Evolutionary conservation across 2,888 invertebrate genomes (phyloP).

Genomic region (Hedya salicella): DNA sequence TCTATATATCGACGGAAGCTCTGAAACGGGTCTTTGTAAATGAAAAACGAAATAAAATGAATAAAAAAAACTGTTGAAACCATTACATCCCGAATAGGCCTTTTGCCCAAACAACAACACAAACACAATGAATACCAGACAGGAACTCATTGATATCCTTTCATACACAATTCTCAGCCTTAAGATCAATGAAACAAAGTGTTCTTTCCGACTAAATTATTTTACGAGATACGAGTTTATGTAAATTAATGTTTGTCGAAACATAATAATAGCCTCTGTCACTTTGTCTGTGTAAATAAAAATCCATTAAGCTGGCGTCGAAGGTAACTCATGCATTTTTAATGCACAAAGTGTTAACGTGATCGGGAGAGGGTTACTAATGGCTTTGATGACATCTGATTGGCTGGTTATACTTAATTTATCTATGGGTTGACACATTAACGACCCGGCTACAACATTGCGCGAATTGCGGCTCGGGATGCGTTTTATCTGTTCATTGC

Average conservation of each 20-base stretch:
- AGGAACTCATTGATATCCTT: not conserved
- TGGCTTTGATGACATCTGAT: conserved; percentile 22
- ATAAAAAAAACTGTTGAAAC: conserved; percentile 21
- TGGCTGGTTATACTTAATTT: not conserved
- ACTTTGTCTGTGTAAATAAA: conserved; percentile 42
- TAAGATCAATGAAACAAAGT: not conserved
- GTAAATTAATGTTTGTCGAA: not conserved
- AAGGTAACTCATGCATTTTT: conserved; percentile 31
- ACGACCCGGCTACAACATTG: too few species aligned
- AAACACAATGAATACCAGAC: too few species aligned
- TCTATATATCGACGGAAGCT: conserved; percentile 4
- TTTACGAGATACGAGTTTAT: not conserved
- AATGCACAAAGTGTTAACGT: conserved; percentile 30
- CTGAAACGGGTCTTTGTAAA: conserved; percentile 19
- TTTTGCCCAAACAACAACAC: too few species aligned
- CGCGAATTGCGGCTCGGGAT: too few species aligned
- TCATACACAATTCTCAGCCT: not conserved
- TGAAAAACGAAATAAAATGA: conserved; percentile 29
- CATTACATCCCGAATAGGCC: conserved; percentile 35
- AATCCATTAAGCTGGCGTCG: conserved; percentile 46
- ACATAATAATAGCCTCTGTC: conserved; percentile 25
- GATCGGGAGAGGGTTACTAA: conserved; percentile 19
- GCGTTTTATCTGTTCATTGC: too few species aligned
- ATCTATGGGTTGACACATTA: too few species aligned
- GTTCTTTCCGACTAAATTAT: not conserved